These are phyloP conservation scores for Anoplolepis gracilipes DNA, from an alignment of 1,140 invertebrate genomes.

Conservation along the genomic window DNA sequence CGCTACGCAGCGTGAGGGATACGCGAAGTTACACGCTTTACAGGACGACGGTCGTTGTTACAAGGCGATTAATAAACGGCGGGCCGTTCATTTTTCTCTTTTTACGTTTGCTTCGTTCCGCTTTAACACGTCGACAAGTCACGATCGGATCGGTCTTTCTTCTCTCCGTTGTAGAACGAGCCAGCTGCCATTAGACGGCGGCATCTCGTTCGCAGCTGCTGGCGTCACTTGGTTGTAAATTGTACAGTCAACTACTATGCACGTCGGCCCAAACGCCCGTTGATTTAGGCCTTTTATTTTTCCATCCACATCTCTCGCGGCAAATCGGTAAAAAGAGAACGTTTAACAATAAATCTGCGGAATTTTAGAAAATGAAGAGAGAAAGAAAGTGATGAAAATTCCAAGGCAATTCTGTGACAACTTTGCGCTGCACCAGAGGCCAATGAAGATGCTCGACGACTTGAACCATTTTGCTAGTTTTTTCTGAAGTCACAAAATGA, in stretches of 20 bases:
- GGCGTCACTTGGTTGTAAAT: slow-evolving; percentile 55
- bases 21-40: slow-evolving; percentile 50
- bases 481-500: slow-evolving; percentile 37
- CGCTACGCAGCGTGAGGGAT: neutral
- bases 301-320: neutral
- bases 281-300: neutral
- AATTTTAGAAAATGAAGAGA: neutral
- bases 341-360: neutral
- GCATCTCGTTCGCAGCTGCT: slow-evolving; percentile 39
- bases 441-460: neutral
- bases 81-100: slow-evolving; percentile 33
- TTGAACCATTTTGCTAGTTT: neutral
- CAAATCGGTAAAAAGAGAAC: slow-evolving; percentile 4
- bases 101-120: slow-evolving; percentile 31
- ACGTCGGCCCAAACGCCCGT: neutral
- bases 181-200: slow-evolving; percentile 56
- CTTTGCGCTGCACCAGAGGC: neutral
- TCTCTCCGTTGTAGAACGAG: slow-evolving; percentile 22
- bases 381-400: slow-evolving; percentile 26
- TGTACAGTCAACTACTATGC: slow-evolving; percentile 46
- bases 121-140: slow-evolving; percentile 57
- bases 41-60: slow-evolving; percentile 33
- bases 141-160: slow-evolving; percentile 56
- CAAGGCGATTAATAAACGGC: slow-evolving; percentile 55
- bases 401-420: neutral